These are phyloP conservation scores for Silurus lanzhouensis DNA, from an alignment of 2,797 vertebrate species.

Conservation along the genomic window DNA sequence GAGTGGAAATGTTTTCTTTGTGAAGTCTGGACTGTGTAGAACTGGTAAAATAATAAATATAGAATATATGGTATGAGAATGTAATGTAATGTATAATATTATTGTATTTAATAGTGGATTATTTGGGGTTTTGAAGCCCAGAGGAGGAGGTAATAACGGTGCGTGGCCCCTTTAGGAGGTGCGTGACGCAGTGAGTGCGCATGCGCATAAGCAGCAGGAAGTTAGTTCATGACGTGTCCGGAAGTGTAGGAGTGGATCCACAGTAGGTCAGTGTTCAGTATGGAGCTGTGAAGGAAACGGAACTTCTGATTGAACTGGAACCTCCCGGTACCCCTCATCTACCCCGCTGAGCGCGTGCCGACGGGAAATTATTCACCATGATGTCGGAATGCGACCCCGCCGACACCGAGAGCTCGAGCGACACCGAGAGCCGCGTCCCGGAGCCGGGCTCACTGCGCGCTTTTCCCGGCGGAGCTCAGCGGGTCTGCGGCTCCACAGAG, in stretches of 20 bases:
- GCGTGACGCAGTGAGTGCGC: not conserved
- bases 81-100: too few relatives aligned
- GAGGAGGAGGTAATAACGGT: too few relatives aligned
- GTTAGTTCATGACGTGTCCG: not conserved
- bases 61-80: too few relatives aligned
- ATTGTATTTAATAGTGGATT: too few relatives aligned
- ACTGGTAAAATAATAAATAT: too few relatives aligned
- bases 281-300: not conserved
- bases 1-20: too few relatives aligned
- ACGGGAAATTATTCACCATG: constrained; percentile 59
- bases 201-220: not conserved
- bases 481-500: constrained; percentile 74
- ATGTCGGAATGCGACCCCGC: constrained; percentile 77
- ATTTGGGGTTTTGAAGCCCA: too few relatives aligned
- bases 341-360: not conserved
- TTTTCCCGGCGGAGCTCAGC: constrained; percentile 63
- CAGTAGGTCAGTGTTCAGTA: not conserved
- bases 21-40: too few relatives aligned
- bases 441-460: constrained; percentile 55
- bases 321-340: too few relatives aligned
- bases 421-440: constrained; percentile 50
- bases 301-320: too few relatives aligned
- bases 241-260: not conserved
- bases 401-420: not conserved
- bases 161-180: too few relatives aligned